phyloP scores from a whole-genome alignment of 53 echinoderm and acorn worm species.

The Arbacia lixula region DNA sequence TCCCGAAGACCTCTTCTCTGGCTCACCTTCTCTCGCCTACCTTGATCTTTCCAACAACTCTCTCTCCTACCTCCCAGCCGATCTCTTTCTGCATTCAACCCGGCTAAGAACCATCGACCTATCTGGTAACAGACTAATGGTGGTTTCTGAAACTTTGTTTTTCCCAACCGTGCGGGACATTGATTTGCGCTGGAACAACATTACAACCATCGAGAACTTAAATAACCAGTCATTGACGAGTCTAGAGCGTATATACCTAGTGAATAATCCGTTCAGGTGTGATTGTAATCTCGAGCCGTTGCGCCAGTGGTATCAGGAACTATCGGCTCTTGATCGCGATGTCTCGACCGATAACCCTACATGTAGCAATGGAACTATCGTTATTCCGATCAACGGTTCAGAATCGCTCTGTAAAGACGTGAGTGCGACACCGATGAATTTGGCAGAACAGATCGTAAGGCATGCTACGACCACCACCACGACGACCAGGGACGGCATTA shows the following conservation, averaged over 20 bases:
- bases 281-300: slow-evolving; percentile 43
- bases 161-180: not conserved
- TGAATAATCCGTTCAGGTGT: slow-evolving; percentile 45
- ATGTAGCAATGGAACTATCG: too few relatives aligned
- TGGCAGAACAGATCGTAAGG: not conserved
- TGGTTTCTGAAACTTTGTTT: not conserved
- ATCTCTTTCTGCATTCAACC: not conserved
- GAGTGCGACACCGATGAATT: not conserved
- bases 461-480: too few relatives aligned
- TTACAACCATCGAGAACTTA: not conserved
- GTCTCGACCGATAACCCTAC: not conserved
- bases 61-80: not conserved
- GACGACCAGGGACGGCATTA: too few relatives aligned
- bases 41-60: slow-evolving; percentile 42
- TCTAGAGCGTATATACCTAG: slow-evolving; percentile 9
- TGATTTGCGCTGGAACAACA: slow-evolving; percentile 15
- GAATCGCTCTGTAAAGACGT: not conserved
- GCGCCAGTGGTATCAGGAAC: slow-evolving; percentile 49
- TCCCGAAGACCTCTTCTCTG: not conserved
- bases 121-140: not conserved
- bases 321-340: not conserved
- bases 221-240: not conserved
- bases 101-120: slow-evolving; percentile 4
- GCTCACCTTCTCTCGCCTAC: not conserved
- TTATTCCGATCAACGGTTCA: too few relatives aligned